A percentile compares a stretch with the other conserved stretches of the same genome.
phyloP scores from a whole-genome alignment of 2,888 invertebrate genomes.

The Yponomeuta sedellus region DNA sequence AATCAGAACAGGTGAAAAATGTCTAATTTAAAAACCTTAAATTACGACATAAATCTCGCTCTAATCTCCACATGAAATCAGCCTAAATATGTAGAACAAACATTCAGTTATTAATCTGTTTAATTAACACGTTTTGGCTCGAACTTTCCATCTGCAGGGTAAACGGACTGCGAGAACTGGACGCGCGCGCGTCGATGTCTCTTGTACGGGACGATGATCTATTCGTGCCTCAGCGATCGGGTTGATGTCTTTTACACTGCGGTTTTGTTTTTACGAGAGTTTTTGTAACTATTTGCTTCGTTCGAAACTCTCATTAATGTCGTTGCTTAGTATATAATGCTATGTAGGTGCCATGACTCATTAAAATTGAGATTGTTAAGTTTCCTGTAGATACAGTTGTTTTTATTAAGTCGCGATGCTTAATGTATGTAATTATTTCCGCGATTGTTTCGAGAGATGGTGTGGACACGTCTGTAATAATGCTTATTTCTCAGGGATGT shows the following conservation, averaged over 20 bases:
- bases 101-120: neutral
- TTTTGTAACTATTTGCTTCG: neutral
- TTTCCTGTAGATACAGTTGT: no score
- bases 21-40: neutral
- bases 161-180: neutral
- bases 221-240: neutral
- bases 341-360: no score
- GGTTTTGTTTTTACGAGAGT: neutral
- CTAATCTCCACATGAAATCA: neutral
- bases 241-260: neutral
- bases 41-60: neutral
- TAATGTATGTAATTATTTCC: no score
- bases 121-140: neutral
- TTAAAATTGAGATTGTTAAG: no score
- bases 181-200: slow-evolving; percentile 55
- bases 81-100: neutral
- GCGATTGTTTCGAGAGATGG: no score
- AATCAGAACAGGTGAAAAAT: neutral
- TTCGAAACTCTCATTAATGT: neutral
- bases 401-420: no score
- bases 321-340: neutral
- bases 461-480: no score
- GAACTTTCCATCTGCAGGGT: neutral
- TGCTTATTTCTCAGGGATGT: no score
- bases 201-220: slow-evolving; percentile 27